phyloP scores from a whole-genome alignment of 1,140 invertebrate species.

The Streblospio benedicti region DNA sequence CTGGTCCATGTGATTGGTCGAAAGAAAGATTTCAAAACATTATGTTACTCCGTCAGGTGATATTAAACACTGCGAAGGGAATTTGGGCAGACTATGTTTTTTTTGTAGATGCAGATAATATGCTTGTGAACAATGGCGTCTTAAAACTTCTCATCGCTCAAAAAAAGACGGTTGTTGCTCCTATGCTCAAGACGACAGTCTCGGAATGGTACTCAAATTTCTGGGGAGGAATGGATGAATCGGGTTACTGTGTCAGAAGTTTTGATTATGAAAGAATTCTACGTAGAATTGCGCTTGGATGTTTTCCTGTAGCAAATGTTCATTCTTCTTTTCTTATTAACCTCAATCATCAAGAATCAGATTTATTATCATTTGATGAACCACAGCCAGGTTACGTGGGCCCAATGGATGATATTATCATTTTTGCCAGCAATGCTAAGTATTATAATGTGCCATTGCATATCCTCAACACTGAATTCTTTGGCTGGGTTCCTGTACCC shows the following conservation, averaged over 20 bases:
- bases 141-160: constrained; percentile 10
- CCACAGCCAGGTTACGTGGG: constrained; percentile 57
- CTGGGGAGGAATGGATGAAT: constrained; percentile 82
- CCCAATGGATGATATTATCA: constrained; percentile 86
- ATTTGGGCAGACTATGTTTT: constrained; percentile 79
- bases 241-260: constrained; percentile 78
- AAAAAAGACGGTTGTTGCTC: constrained; percentile 55
- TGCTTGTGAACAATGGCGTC: constrained; percentile 9
- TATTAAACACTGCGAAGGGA: constrained; percentile 61
- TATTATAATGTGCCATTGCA: constrained; percentile 55
- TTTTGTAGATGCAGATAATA: constrained; percentile 22
- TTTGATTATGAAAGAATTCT: constrained; percentile 78
- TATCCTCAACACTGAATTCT: constrained; percentile 71
- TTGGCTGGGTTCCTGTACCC: constrained; percentile 75
- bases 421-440: constrained; percentile 79
- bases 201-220: constrained; percentile 78
- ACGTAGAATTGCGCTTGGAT: constrained; percentile 62
- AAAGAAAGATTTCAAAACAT: constrained; percentile 67
- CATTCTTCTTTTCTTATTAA: constrained; percentile 80
- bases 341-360: constrained; percentile 55
- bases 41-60: constrained; percentile 70
- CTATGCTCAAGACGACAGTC: constrained; percentile 75
- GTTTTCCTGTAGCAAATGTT: constrained; percentile 82
- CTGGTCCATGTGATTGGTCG: constrained; percentile 65
- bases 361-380: constrained; percentile 66